These are phyloP conservation scores for Heliothis virescens DNA, from an alignment of 1,140 invertebrate species.

Conservation along the genomic window DNA sequence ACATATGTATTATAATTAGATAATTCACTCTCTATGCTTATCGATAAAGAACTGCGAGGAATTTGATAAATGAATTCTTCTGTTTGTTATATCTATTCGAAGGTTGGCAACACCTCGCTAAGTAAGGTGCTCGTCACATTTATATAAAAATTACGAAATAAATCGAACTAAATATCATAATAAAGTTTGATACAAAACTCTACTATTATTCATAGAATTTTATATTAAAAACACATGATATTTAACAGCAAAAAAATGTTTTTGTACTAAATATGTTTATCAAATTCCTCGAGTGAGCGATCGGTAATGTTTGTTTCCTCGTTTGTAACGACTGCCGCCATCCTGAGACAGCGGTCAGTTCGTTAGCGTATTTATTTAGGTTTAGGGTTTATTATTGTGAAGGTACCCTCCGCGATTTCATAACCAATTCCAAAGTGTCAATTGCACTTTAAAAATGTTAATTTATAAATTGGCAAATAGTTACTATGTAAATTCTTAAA, in stretches of 20 bases:
- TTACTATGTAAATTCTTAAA: constrained; percentile 19
- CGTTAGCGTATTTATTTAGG: constrained; percentile 48
- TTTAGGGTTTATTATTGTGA: constrained; percentile 46
- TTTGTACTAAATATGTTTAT: constrained; percentile 13
- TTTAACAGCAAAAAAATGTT: constrained; percentile 3
- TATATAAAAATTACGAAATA: constrained; percentile 33
- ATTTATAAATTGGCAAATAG: constrained; percentile 41
- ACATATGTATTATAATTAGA: constrained; percentile 50
- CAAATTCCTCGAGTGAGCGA: constrained; percentile 12
- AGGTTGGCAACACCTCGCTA: neutral
- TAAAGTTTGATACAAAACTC: constrained; percentile 28
- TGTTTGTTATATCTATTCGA: constrained; percentile 22
- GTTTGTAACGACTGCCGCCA: constrained; percentile 37
- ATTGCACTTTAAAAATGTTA: constrained; percentile 37
- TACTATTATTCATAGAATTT: constrained; percentile 13
- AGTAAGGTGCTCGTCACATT: constrained; percentile 13
- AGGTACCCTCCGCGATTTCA: constrained; percentile 38
- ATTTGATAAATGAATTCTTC: constrained; percentile 32
- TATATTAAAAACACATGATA: constrained; percentile 23
- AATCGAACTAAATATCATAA: constrained; percentile 43
- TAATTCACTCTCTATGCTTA: constrained; percentile 48
- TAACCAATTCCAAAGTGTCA: constrained; percentile 29
- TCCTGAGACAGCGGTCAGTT: constrained; percentile 32
- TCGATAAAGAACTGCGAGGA: constrained; percentile 23
- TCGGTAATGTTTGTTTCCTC: constrained; percentile 38